A percentile compares a stretch with the other conserved stretches of the same genome.
These are phyloP conservation scores for Pygmarrhopalites habei DNA, from an alignment of 1,140 invertebrate species.

Conservation along the genomic window DNA sequence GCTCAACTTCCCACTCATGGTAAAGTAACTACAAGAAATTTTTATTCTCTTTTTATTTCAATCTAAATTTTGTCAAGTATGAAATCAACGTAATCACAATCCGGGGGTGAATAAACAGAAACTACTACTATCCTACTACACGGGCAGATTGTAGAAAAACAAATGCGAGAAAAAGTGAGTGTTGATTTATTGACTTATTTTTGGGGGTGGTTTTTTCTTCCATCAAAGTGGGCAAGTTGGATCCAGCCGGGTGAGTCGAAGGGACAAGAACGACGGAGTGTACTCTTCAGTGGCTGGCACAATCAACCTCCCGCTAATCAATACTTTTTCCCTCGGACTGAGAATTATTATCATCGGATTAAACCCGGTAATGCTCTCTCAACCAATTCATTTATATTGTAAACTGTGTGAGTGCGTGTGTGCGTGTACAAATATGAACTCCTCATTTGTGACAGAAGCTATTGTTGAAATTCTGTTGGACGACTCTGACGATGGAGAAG, in stretches of 20 bases:
- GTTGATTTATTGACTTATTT: no score
- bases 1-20: no score
- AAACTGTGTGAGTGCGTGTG: background rate
- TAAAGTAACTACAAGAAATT: no score
- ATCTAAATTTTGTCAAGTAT: no score
- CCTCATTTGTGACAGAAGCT: constrained; percentile 24
- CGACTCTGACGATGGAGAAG: constrained; percentile 15
- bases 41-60: no score
- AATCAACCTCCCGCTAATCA: constrained; percentile 28
- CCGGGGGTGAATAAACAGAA: no score
- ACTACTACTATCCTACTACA: no score
- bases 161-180: no score
- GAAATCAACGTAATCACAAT: no score
- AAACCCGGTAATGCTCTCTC: constrained; percentile 33
- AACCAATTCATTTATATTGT: background rate
- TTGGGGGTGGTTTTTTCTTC: no score
- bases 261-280: constrained; percentile 10
- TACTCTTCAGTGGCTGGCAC: constrained; percentile 30
- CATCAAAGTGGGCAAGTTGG: no score
- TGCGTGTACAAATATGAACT: background rate
- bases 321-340: constrained; percentile 36
- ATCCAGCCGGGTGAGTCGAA: background rate
- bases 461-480: constrained; percentile 38
- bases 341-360: constrained; percentile 38
- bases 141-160: no score